Evolutionary conservation across 92 coral and sea anemone genomes (phyloP).

Genomic region (Isaurus tuberculatus): DNA sequence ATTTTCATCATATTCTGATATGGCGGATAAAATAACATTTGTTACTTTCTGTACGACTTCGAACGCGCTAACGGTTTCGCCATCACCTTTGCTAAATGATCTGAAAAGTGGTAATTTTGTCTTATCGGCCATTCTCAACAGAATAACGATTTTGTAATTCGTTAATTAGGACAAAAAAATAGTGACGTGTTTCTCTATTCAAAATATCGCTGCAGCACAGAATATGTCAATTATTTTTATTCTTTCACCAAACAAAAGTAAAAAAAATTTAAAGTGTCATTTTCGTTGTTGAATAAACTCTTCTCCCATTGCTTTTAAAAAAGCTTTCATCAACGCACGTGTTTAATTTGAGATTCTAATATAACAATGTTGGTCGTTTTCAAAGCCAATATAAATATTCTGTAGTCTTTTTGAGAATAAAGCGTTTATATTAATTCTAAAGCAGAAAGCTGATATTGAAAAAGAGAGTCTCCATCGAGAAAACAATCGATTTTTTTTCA

Average conservation of each 20-base stretch:
- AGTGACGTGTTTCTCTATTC: no score
- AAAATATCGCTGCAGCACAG: not conserved
- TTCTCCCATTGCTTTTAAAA: not conserved
- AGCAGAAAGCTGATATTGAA: not conserved
- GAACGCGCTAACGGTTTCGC: slow-evolving; percentile 9
- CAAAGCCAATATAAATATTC: not conserved
- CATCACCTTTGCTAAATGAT: slow-evolving; percentile 36
- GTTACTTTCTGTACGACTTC: slow-evolving; percentile 46
- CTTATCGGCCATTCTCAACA: not conserved
- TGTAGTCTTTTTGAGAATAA: slow-evolving; percentile 53
- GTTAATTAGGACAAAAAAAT: not conserved
- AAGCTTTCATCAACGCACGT: not conserved
- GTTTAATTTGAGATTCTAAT: slow-evolving; percentile 1
- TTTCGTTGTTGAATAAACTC: not conserved
- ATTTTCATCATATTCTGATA: slow-evolving; percentile 60
- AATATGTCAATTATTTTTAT: not conserved
- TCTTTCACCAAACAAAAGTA: not conserved
- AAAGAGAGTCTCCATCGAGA: not conserved
- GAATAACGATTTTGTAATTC: not conserved
- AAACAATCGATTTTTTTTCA: not conserved
- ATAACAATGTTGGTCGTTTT: not conserved
- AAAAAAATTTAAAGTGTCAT: not conserved
- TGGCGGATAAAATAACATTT: slow-evolving; percentile 64
- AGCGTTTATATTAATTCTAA: not conserved
- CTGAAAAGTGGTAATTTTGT: slow-evolving; percentile 21